Evolutionary conservation across 2,113 vertebrate species (phyloP).

Genomic region (Phrynosoma blainvillii): DNA sequence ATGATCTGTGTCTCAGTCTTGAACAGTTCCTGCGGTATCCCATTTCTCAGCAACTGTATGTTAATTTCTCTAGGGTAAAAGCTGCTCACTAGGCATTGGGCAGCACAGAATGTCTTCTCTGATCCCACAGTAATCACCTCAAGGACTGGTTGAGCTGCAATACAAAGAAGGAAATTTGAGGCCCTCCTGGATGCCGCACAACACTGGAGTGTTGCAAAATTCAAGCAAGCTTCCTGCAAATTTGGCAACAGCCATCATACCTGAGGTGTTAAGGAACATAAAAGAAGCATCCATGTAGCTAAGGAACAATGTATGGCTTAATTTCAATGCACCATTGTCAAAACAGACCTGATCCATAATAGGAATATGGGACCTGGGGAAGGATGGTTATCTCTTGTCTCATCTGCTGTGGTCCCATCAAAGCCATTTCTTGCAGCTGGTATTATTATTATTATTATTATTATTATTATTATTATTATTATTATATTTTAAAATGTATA

Average conservation of each 20-base stretch:
- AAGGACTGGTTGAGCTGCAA: neutral
- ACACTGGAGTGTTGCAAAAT: neutral
- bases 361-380: neutral
- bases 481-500: too few relatives aligned
- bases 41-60: neutral
- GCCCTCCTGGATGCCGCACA: too few relatives aligned
- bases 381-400: neutral
- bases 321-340: neutral
- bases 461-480: too few relatives aligned
- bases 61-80: neutral
- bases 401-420: neutral
- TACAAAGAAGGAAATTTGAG: neutral
- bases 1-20: accelerated
- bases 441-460: neutral
- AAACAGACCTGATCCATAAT: too few relatives aligned
- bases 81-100: neutral
- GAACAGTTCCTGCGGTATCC: neutral
- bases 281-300: neutral
- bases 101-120: neutral
- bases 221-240: neutral
- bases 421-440: neutral
- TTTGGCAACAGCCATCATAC: neutral
- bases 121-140: neutral
- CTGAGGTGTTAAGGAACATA: neutral
- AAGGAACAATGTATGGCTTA: too few relatives aligned